Percentiles rank a stretch among this genome's conserved stretches.
phyloP scores from a whole-genome alignment of 2,113 vertebrate genomes.

The Brachyistius frenatus region DNA sequence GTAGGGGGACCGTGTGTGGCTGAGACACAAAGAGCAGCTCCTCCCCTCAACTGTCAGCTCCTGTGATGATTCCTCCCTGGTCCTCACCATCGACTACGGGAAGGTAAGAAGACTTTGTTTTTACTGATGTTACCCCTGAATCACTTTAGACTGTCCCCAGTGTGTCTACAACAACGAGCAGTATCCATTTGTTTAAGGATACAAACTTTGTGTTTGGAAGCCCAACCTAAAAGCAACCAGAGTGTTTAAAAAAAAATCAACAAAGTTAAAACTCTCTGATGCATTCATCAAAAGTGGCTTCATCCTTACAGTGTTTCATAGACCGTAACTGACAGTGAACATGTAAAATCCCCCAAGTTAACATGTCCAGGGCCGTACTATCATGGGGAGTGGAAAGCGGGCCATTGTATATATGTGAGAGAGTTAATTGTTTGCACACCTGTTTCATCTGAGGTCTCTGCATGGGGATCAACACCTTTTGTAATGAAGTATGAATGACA shows the following conservation, averaged over 20 bases:
- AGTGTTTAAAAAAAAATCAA: neutral
- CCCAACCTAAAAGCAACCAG: neutral
- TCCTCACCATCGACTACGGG: slow-evolving; percentile 88
- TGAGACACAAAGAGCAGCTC: slow-evolving; percentile 87
- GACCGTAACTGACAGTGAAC: neutral
- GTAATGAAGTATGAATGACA: slow-evolving; percentile 76
- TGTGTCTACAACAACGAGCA: neutral
- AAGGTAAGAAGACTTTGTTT: slow-evolving; percentile 80
- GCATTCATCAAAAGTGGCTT: neutral
- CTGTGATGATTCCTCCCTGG: slow-evolving; percentile 79
- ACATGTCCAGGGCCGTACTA: neutral
- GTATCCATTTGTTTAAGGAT: neutral
- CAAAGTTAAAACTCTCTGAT: neutral
- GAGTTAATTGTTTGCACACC: slow-evolving; percentile 46
- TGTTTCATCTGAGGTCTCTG: slow-evolving; percentile 43
- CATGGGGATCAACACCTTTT: slow-evolving; percentile 74
- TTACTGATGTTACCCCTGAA: neutral
- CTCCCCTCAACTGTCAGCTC: slow-evolving; percentile 87
- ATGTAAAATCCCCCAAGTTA: slow-evolving; percentile 1
- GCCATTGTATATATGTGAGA: slow-evolving; percentile 22
- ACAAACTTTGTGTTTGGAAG: neutral
- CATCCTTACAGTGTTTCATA: neutral
- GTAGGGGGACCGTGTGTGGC: slow-evolving; percentile 90
- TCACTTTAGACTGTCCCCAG: neutral
- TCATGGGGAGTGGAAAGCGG: neutral